Conservation (phyloP, 2,888 invertebrate species). For the Nudaria mundana region DNA sequence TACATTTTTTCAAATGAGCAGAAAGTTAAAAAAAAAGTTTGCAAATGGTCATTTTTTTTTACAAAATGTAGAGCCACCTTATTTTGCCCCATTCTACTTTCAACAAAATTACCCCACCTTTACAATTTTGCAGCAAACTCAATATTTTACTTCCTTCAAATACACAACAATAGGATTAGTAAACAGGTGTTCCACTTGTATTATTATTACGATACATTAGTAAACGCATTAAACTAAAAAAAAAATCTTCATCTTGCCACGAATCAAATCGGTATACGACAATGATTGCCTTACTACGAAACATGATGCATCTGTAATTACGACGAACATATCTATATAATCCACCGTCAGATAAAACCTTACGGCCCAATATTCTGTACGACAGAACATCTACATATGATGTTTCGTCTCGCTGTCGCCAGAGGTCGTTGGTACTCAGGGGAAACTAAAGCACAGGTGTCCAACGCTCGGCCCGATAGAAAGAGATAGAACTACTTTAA, state of each 20-base stretch:
- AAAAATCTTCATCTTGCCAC: conserved; percentile 66
- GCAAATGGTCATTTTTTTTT: too few relatives aligned
- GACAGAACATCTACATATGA: conserved; percentile 42
- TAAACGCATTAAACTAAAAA: conserved; percentile 67
- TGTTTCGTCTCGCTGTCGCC: conserved; percentile 47
- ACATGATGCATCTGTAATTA: conserved; percentile 71
- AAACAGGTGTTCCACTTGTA: conserved; percentile 72
- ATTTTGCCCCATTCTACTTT: conserved; percentile 15
- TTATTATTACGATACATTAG: conserved; percentile 77
- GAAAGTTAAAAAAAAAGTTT: too few relatives aligned
- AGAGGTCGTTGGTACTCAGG: conserved; percentile 81
- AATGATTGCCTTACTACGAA: conserved; percentile 75
- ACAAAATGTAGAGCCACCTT: not conserved
- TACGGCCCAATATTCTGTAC: conserved; percentile 43
- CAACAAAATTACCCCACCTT: not conserved
- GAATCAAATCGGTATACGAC: conserved; percentile 81
- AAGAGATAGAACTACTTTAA: conserved; percentile 48
- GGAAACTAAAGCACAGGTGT: conserved; percentile 82
- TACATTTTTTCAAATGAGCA: too few relatives aligned
- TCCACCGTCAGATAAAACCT: conserved; percentile 32
- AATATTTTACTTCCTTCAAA: conserved; percentile 54
- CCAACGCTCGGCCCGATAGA: conserved; percentile 73
- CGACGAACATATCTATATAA: conserved; percentile 30
- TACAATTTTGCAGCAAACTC: conserved; percentile 48
- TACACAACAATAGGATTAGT: conserved; percentile 65